These are phyloP conservation scores for Drosophila multiciliata DNA, from an alignment of 2,888 invertebrate genomes.

Conservation along the genomic window DNA sequence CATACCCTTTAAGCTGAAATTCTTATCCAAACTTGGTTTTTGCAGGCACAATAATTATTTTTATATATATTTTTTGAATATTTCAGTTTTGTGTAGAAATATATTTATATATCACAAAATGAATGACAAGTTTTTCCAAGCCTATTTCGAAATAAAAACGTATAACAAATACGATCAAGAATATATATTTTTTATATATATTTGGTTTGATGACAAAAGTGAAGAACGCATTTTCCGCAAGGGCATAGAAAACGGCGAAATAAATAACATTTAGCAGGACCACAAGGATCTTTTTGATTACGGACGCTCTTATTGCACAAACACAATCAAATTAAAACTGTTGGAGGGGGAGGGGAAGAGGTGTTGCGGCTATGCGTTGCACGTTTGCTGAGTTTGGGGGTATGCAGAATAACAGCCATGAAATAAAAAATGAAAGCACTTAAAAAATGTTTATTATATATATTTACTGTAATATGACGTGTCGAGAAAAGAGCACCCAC, in stretches of 20 bases:
- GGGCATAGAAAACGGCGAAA: conserved; percentile 5
- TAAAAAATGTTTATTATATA: conserved; percentile 69
- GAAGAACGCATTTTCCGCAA: neutral
- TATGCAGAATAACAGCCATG: conserved; percentile 35
- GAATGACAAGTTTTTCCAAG: neutral
- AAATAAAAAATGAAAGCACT: conserved; percentile 77
- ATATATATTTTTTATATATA: neutral
- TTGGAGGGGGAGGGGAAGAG: neutral
- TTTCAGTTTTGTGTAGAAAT: neutral
- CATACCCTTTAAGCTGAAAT: neutral
- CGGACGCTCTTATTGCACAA: conserved; percentile 51
- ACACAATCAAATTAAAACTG: conserved; percentile 63
- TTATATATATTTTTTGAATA: too few species aligned
- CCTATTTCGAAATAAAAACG: neutral
- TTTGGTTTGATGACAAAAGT: neutral
- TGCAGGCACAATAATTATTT: too few species aligned
- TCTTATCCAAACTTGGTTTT: too few species aligned
- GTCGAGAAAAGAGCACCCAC: neutral
- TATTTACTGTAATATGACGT: conserved; percentile 13
- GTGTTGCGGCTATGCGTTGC: neutral
- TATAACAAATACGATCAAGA: too few species aligned
- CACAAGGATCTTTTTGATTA: conserved; percentile 31
- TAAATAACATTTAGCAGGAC: conserved; percentile 50
- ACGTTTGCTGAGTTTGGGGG: neutral
- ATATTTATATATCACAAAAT: neutral